Conservation (phyloP, 2,888 invertebrate genomes). For the Lithosia quadra region DNA sequence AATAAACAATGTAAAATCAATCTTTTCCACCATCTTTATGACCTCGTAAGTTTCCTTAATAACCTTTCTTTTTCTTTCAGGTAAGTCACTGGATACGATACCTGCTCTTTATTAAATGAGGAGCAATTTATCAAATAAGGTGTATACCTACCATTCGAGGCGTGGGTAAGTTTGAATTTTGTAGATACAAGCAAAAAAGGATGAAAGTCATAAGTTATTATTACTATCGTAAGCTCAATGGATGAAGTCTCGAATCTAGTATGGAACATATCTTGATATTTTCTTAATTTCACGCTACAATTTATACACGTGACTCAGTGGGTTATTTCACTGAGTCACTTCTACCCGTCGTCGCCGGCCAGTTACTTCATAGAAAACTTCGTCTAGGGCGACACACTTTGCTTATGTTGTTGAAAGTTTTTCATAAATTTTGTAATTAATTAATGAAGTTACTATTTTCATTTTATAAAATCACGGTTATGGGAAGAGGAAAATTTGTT, state of each 20-base stretch:
- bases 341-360: no score
- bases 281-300: no score
- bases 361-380: no score
- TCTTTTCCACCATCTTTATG: background rate
- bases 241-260: no score
- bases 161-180: conserved; percentile 37
- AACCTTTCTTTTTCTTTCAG: conserved; percentile 32
- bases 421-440: no score
- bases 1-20: background rate
- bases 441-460: background rate
- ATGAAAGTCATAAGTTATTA: no score
- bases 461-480: background rate
- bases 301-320: no score
- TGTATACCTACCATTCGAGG: background rate
- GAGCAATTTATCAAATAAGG: conserved; percentile 26
- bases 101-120: conserved; percentile 11
- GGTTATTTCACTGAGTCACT: no score
- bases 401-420: no score
- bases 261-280: no score
- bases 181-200: conserved; percentile 10
- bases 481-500: background rate
- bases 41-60: conserved; percentile 15
- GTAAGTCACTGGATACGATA: conserved; percentile 38
- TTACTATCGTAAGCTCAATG: no score
- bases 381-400: no score